Evolutionary conservation across 1,140 invertebrate species (phyloP).

Genomic region (Drosophila kikkawai): DNA sequence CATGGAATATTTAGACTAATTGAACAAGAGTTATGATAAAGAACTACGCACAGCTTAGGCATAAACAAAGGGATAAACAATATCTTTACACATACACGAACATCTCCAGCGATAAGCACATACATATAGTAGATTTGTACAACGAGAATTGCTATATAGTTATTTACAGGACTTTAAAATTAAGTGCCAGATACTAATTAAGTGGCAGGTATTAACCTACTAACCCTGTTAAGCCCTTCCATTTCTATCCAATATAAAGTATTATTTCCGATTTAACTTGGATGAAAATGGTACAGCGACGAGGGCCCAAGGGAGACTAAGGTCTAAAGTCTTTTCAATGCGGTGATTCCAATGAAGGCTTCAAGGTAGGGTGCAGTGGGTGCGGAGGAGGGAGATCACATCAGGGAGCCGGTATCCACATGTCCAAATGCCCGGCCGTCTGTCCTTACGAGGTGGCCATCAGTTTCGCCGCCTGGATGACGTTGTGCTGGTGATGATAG

Average conservation of each 20-base stretch:
- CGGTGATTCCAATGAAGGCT: slow-evolving; percentile 52
- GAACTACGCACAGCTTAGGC: slow-evolving; percentile 23
- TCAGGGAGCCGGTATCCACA: slow-evolving; percentile 45
- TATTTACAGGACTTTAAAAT: slow-evolving; percentile 60
- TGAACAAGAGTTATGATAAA: slow-evolving; percentile 30
- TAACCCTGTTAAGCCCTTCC: not conserved
- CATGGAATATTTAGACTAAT: slow-evolving; percentile 61
- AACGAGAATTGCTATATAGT: slow-evolving; percentile 58
- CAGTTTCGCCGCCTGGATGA: slow-evolving; percentile 91
- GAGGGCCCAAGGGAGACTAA: slow-evolving; percentile 6
- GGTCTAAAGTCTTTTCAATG: slow-evolving; percentile 76
- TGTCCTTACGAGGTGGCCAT: slow-evolving; percentile 90
- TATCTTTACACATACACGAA: slow-evolving; percentile 28
- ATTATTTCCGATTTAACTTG: not conserved
- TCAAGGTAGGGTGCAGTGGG: slow-evolving; percentile 18
- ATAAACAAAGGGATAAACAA: slow-evolving; percentile 53
- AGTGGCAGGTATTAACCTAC: slow-evolving; percentile 48
- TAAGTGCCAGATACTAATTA: slow-evolving; percentile 47
- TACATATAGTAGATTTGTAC: slow-evolving; percentile 58
- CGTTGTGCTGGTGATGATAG: slow-evolving; percentile 93
- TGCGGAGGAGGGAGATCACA: slow-evolving; percentile 48
- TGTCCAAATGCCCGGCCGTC: not conserved
- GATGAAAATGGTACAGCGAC: not conserved
- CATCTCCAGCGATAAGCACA: slow-evolving; percentile 20
- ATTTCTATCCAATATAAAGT: not conserved